These are phyloP conservation scores for Philereme transversata DNA, from an alignment of 2,888 invertebrate species.

Conservation along the genomic window DNA sequence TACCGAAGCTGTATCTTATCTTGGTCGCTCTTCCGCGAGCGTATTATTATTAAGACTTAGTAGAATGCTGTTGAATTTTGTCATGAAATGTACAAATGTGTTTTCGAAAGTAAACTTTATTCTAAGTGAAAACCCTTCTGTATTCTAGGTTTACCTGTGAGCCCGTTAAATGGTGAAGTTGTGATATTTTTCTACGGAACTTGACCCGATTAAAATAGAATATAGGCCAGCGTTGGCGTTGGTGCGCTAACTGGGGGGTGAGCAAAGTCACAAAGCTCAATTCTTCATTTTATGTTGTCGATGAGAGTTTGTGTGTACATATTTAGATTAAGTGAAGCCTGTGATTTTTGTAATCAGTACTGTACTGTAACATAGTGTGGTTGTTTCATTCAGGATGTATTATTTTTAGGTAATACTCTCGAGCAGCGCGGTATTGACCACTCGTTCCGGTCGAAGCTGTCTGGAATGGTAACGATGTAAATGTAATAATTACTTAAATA, in stretches of 20 bases:
- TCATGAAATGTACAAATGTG: constrained; percentile 84
- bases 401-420: constrained; percentile 43
- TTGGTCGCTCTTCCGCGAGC: constrained; percentile 62
- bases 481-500: constrained; percentile 23
- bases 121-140: constrained; percentile 77
- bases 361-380: constrained; percentile 65
- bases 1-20: constrained; percentile 72
- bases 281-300: constrained; percentile 70
- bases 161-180: constrained; percentile 76
- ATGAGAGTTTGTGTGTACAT: constrained; percentile 81
- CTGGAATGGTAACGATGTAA: constrained; percentile 30
- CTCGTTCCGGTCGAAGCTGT: constrained; percentile 28
- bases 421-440: constrained; percentile 42
- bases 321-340: constrained; percentile 80
- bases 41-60: constrained; percentile 79
- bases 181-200: constrained; percentile 78
- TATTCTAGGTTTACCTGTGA: constrained; percentile 78
- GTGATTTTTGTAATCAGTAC: constrained; percentile 71
- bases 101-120: constrained; percentile 80
- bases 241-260: constrained; percentile 61
- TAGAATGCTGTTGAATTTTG: constrained; percentile 82
- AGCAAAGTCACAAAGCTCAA: constrained; percentile 77
- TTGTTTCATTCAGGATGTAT: constrained; percentile 61
- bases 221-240: constrained; percentile 50
- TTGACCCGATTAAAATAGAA: constrained; percentile 45